phyloP scores from a whole-genome alignment of 2,888 invertebrate genomes.

The Sicus ferrugineus region DNA sequence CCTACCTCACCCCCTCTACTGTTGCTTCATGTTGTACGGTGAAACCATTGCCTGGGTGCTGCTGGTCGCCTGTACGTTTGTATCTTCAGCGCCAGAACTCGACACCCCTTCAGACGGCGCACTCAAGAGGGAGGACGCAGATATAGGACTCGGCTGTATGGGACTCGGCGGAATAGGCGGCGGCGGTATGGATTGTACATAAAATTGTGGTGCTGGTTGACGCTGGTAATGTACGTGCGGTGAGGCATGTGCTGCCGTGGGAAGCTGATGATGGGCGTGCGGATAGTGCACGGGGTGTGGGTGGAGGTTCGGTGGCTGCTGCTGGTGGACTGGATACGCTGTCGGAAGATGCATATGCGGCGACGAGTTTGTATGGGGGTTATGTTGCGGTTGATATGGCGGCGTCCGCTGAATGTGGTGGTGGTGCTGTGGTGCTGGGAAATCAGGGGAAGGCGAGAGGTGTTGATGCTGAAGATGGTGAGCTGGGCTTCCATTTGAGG shows the following conservation, averaged over 20 bases:
- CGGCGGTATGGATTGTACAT: slow-evolving; percentile 37
- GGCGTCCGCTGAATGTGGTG: slow-evolving; percentile 15
- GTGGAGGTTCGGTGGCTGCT: slow-evolving; percentile 16
- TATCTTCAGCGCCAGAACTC: slow-evolving; percentile 7
- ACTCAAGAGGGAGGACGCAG: no score
- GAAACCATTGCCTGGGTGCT: slow-evolving; percentile 48
- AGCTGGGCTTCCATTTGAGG: not conserved
- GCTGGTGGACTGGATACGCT: slow-evolving; percentile 37
- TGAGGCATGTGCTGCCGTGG: slow-evolving; percentile 12
- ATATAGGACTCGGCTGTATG: no score
- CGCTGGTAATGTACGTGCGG: slow-evolving; percentile 28
- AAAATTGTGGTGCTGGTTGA: slow-evolving; percentile 29
- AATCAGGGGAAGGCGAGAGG: slow-evolving; percentile 1
- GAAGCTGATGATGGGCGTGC: slow-evolving; percentile 28
- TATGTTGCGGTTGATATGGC: slow-evolving; percentile 1
- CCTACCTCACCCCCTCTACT: no score
- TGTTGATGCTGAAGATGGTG: slow-evolving; percentile 9
- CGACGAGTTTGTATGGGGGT: not conserved
- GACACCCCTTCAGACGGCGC: not conserved
- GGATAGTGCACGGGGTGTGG: slow-evolving; percentile 13
- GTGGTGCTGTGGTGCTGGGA: slow-evolving; percentile 11
- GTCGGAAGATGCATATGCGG: slow-evolving; percentile 22
- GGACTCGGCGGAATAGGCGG: slow-evolving; percentile 31
- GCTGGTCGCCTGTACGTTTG: slow-evolving; percentile 15
- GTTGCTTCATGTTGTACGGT: slow-evolving; percentile 47